Evolutionary conservation across 2,113 vertebrate species (phyloP).

Genomic region (Gnathonemus echidnorhynchus): DNA sequence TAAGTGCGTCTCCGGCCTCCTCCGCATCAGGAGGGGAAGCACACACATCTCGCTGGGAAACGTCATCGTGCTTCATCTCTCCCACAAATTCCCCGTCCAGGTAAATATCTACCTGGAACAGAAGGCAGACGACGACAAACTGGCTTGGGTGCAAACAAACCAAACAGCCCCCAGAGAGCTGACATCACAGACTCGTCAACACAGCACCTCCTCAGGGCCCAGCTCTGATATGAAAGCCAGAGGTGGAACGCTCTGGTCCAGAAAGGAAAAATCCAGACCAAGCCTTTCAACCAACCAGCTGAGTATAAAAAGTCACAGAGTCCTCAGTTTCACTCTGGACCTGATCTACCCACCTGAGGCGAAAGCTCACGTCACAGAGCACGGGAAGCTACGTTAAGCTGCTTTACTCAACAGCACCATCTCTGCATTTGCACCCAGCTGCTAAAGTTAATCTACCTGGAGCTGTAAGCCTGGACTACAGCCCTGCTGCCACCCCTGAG

Average conservation of each 20-base stretch:
- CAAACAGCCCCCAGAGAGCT: not conserved
- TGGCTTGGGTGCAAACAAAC: not conserved
- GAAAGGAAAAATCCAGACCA: not conserved
- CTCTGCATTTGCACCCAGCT: not conserved
- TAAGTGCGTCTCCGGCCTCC: slow-evolving; percentile 40
- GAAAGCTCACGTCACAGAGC: not conserved
- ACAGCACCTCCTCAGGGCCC: not conserved
- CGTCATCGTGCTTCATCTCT: slow-evolving; percentile 49
- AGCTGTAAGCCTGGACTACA: not conserved
- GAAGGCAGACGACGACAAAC: not conserved
- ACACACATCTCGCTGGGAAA: slow-evolving; percentile 42
- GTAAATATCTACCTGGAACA: slow-evolving; percentile 60
- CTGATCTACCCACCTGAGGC: not conserved
- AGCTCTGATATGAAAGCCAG: not conserved
- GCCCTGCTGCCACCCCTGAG: not conserved
- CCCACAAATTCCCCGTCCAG: slow-evolving; percentile 63
- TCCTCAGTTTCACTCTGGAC: not conserved
- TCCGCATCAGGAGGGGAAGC: slow-evolving; percentile 29
- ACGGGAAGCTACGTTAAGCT: not conserved
- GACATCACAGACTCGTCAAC: not conserved
- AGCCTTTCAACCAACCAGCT: not conserved
- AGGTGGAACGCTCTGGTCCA: not conserved
- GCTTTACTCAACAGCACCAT: not conserved
- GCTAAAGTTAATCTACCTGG: not conserved
- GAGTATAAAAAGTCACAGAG: not conserved